These are phyloP conservation scores for Abscondita cerata DNA, from an alignment of 2,888 invertebrate species.

Conservation along the genomic window DNA sequence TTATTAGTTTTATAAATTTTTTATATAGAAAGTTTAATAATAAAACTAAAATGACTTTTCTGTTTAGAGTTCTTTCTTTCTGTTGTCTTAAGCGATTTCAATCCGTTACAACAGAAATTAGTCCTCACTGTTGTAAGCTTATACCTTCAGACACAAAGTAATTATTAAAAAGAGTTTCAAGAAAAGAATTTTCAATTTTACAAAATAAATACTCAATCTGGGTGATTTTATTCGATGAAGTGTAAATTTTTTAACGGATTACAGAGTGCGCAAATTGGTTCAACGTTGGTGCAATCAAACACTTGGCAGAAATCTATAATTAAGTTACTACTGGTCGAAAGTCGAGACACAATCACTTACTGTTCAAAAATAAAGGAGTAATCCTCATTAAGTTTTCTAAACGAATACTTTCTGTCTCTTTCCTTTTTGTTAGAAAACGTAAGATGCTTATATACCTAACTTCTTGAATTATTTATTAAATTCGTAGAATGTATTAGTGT, in stretches of 20 bases:
- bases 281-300: conserved; percentile 27
- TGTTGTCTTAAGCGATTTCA: no score
- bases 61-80: no score
- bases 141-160: not conserved
- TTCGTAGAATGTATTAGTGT: conserved; percentile 19
- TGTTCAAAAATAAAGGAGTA: conserved; percentile 21
- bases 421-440: conserved; percentile 6
- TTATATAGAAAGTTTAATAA: no score
- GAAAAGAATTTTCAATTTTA: not conserved
- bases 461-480: conserved; percentile 11
- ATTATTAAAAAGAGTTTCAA: conserved; percentile 4
- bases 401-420: not conserved
- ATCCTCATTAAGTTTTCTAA: conserved; percentile 9
- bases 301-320: conserved; percentile 29
- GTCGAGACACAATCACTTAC: conserved; percentile 27
- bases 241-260: conserved; percentile 29
- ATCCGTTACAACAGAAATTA: no score
- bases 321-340: conserved; percentile 21
- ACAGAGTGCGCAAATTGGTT: conserved; percentile 27
- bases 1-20: no score
- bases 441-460: not conserved
- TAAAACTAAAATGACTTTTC: no score
- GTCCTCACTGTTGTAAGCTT: no score
- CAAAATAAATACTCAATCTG: conserved; percentile 22
- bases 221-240: conserved; percentile 16